These are phyloP conservation scores for Celastrina argiolus DNA, from an alignment of 2,888 invertebrate species.

Conservation along the genomic window DNA sequence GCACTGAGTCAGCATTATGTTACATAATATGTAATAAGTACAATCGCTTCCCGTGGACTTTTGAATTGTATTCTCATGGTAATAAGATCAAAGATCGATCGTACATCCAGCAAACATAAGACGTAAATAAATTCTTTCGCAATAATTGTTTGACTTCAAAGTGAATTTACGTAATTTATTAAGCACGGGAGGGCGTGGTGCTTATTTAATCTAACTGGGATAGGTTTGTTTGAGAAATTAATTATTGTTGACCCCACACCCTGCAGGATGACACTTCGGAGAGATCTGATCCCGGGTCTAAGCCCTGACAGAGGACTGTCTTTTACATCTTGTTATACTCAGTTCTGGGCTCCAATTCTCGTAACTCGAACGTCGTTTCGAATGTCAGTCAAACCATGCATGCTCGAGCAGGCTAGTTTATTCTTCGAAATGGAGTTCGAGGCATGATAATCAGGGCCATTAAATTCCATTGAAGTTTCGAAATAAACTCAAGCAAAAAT, in stretches of 20 bases:
- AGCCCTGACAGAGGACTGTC: background rate
- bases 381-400: too few relatives aligned
- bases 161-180: background rate
- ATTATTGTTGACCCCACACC: slow-evolving; percentile 5
- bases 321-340: background rate
- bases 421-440: too few relatives aligned
- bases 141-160: background rate
- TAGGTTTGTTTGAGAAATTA: background rate
- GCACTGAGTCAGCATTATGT: too few relatives aligned
- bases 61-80: too few relatives aligned
- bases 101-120: background rate
- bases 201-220: background rate
- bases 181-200: background rate
- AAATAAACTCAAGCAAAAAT: too few relatives aligned
- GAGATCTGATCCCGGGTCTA: background rate
- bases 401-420: too few relatives aligned
- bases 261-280: background rate
- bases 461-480: too few relatives aligned
- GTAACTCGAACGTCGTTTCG: too few relatives aligned
- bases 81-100: too few relatives aligned
- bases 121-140: background rate
- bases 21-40: too few relatives aligned
- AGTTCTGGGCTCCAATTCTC: background rate
- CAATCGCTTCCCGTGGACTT: too few relatives aligned
- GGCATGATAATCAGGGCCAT: too few relatives aligned